Percentiles rank a stretch among this genome's conserved stretches.
Evolutionary conservation across 2,797 vertebrate species (phyloP).

Genomic region (Galagoides demidoff): DNA sequence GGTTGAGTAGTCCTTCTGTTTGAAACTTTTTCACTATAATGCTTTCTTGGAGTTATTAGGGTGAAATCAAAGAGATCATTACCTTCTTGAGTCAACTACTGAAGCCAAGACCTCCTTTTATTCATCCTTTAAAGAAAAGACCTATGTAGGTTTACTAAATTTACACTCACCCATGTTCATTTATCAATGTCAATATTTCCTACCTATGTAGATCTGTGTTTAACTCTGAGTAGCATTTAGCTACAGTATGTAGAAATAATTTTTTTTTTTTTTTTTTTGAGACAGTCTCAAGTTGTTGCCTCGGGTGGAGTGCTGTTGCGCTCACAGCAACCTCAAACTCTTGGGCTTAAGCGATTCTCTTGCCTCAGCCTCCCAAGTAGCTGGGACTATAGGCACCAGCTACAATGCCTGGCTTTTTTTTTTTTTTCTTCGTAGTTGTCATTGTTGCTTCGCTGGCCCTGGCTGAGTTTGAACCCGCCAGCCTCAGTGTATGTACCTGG

Average conservation of each 20-base stretch:
- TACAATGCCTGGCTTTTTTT: too few species aligned
- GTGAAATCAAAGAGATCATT: not conserved
- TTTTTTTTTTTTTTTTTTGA: not conserved
- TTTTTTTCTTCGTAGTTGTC: too few species aligned
- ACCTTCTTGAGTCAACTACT: not conserved
- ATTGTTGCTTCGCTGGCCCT: too few species aligned
- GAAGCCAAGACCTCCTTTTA: not conserved
- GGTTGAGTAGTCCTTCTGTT: slow-evolving; percentile 1
- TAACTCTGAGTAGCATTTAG: slow-evolving; percentile 36
- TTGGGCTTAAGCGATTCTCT: too few species aligned
- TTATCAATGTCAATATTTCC: slow-evolving; percentile 7
- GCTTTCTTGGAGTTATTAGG: slow-evolving; percentile 21
- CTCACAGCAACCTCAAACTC: too few species aligned
- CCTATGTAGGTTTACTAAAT: not conserved
- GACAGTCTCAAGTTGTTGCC: too few species aligned
- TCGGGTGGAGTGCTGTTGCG: too few species aligned
- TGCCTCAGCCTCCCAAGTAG: too few species aligned
- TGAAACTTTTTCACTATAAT: not conserved
- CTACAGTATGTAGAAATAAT: not conserved
- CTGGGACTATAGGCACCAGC: too few species aligned
- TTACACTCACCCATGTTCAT: not conserved
- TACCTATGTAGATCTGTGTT: not conserved
- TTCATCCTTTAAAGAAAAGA: slow-evolving; percentile 10
- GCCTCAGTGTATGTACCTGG: too few species aligned
- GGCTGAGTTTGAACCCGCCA: too few species aligned